Evolutionary conservation across 2,113 vertebrate genomes (phyloP).

Genomic region (Chamaetylas fuelleborni): DNA sequence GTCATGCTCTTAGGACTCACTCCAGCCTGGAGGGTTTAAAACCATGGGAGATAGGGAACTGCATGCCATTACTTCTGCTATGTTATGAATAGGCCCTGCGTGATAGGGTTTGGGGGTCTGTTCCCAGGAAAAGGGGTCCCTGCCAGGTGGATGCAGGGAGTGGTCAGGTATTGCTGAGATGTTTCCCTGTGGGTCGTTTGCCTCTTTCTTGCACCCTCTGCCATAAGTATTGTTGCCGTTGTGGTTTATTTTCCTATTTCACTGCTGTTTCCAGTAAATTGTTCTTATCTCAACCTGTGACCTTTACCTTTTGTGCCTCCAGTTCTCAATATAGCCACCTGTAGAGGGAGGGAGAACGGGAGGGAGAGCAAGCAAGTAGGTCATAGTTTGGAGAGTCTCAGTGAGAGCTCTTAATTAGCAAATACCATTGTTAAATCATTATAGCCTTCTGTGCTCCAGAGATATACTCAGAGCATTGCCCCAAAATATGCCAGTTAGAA

Average conservation of each 20-base stretch:
- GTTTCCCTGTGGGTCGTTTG: neutral
- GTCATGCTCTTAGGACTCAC: neutral
- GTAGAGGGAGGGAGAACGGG: neutral
- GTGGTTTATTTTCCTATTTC: neutral
- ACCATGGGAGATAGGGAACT: neutral
- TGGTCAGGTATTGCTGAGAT: fast-evolving
- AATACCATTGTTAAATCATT: neutral
- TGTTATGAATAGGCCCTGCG: neutral
- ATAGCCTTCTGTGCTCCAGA: neutral
- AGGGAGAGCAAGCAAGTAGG: neutral
- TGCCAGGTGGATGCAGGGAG: neutral
- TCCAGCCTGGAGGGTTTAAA: neutral
- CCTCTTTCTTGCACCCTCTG: neutral
- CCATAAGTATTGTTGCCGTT: neutral
- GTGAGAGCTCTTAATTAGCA: fast-evolving
- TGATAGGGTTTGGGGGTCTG: neutral
- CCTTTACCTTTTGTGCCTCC: neutral
- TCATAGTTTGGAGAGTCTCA: neutral
- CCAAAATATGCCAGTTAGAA: neutral
- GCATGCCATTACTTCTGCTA: neutral
- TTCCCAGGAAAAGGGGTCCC: neutral
- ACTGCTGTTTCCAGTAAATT: neutral
- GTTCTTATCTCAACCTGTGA: neutral
- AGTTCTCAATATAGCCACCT: neutral
- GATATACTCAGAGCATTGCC: neutral